A percentile compares a stretch with the other conserved stretches of the same genome.
Evolutionary conservation across 2,888 invertebrate species (phyloP).

Genomic region (Epinotia nisella): DNA sequence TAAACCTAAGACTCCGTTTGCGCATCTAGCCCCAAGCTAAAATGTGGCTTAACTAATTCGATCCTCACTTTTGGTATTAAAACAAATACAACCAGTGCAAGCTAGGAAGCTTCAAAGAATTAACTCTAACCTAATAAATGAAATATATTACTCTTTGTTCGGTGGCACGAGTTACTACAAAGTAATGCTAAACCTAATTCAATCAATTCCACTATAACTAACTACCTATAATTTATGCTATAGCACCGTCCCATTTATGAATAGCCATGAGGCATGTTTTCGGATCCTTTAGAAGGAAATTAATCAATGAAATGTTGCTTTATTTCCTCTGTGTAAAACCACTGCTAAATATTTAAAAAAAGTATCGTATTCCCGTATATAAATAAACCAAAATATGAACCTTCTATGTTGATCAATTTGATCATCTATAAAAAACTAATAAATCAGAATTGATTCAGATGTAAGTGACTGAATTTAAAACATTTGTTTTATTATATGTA

Average conservation of each 20-base stretch:
- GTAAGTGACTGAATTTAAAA: neutral
- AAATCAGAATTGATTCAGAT: neutral
- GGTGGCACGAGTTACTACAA: slow-evolving; percentile 37
- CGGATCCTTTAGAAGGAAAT: neutral
- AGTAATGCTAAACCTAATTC: slow-evolving; percentile 26
- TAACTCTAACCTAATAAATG: slow-evolving; percentile 29
- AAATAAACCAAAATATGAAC: neutral
- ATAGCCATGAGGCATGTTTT: neutral
- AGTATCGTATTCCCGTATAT: neutral
- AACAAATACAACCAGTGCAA: slow-evolving; percentile 41
- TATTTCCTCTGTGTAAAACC: neutral
- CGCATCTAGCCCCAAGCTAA: slow-evolving; percentile 11
- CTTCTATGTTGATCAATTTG: neutral
- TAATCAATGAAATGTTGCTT: neutral
- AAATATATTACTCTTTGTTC: slow-evolving; percentile 42
- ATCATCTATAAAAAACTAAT: neutral
- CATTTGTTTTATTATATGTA: slow-evolving; percentile 23
- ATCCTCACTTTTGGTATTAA: slow-evolving; percentile 43
- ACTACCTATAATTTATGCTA: slow-evolving; percentile 26
- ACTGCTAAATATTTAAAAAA: neutral
- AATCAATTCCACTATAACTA: slow-evolving; percentile 24
- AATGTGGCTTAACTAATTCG: slow-evolving; percentile 17
- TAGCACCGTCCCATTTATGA: slow-evolving; percentile 41
- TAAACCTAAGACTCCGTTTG: slow-evolving; percentile 33
- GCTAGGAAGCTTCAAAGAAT: slow-evolving; percentile 32